Conservation (phyloP, 2,888 invertebrate genomes). For the Euspilapteryx auroguttella region DNA sequence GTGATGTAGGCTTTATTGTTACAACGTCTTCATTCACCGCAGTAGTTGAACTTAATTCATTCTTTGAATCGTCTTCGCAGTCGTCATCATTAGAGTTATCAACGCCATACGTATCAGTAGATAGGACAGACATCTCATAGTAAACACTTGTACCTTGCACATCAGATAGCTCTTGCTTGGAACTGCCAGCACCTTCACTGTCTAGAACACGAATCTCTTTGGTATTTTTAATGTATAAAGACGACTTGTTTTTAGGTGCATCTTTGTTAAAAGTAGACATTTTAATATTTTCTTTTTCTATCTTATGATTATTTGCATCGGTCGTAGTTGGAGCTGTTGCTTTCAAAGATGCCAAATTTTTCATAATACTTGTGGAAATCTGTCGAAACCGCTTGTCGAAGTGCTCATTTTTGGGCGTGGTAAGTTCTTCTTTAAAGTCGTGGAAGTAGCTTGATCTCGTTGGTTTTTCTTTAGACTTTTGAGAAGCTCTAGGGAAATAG, state of each 20-base stretch:
- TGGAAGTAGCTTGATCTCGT: constrained; percentile 28
- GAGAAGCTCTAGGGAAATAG: constrained; percentile 25
- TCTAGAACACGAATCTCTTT: constrained; percentile 48
- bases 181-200: constrained; percentile 37
- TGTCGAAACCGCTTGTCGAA: constrained; percentile 56
- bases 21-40: constrained; percentile 25
- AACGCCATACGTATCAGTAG: constrained; percentile 46
- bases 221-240: constrained; percentile 56
- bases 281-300: constrained; percentile 29
- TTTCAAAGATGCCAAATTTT: constrained; percentile 41
- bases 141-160: constrained; percentile 54
- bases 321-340: constrained; percentile 23
- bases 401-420: constrained; percentile 55
- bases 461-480: constrained; percentile 9
- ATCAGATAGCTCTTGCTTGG: constrained; percentile 40
- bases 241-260: constrained; percentile 45
- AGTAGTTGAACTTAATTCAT: constrained; percentile 26
- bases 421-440: constrained; percentile 38
- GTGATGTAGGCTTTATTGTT: constrained; percentile 19
- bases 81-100: constrained; percentile 34
- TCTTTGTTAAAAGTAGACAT: constrained; percentile 44
- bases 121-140: constrained; percentile 49
- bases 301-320: constrained; percentile 24
- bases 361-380: constrained; percentile 54
- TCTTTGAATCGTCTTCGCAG: constrained; percentile 31